phyloP scores from a whole-genome alignment of 2,888 invertebrate genomes.

The Crossocerus cetratus region DNA sequence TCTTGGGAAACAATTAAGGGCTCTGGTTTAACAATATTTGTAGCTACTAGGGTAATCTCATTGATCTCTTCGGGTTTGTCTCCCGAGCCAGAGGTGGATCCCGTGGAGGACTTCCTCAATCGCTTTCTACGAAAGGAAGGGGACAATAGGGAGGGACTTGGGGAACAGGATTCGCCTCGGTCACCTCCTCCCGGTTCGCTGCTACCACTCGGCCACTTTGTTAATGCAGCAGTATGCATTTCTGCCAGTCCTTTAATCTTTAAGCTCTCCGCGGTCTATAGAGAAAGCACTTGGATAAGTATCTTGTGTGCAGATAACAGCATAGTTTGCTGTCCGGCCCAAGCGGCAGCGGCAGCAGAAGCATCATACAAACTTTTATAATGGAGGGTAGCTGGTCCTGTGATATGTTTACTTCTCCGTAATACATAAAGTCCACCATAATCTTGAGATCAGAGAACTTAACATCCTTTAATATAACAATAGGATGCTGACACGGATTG shows the following conservation, averaged over 20 bases:
- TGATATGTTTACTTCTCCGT: slow-evolving; percentile 94
- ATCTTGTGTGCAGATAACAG: background rate
- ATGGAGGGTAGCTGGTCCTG: slow-evolving; percentile 88
- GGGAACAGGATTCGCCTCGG: slow-evolving; percentile 72
- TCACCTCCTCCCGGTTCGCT: slow-evolving; percentile 71
- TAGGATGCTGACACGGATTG: slow-evolving; percentile 93
- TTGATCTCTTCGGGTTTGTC: slow-evolving; percentile 71
- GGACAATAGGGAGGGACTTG: slow-evolving; percentile 79
- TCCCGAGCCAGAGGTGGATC: slow-evolving; percentile 75
- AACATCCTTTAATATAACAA: slow-evolving; percentile 93
- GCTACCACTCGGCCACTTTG: slow-evolving; percentile 83
- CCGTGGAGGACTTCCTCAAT: slow-evolving; percentile 83
- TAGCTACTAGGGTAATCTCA: slow-evolving; percentile 73
- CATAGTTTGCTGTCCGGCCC: background rate
- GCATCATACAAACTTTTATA: slow-evolving; percentile 75
- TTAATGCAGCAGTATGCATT: slow-evolving; percentile 87
- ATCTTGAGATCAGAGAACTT: slow-evolving; percentile 90
- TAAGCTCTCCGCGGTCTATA: slow-evolving; percentile 90
- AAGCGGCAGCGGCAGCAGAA: too few relatives aligned
- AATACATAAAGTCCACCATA: slow-evolving; percentile 95
- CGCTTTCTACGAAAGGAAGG: slow-evolving; percentile 82
- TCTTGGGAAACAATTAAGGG: slow-evolving; percentile 69
- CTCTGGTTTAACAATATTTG: slow-evolving; percentile 73
- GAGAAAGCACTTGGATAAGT: slow-evolving; percentile 37
- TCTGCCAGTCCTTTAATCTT: slow-evolving; percentile 94